Evolutionary conservation across 2,113 vertebrate species (phyloP).

Genomic region (Rhegmatorhina hoffmannsi): DNA sequence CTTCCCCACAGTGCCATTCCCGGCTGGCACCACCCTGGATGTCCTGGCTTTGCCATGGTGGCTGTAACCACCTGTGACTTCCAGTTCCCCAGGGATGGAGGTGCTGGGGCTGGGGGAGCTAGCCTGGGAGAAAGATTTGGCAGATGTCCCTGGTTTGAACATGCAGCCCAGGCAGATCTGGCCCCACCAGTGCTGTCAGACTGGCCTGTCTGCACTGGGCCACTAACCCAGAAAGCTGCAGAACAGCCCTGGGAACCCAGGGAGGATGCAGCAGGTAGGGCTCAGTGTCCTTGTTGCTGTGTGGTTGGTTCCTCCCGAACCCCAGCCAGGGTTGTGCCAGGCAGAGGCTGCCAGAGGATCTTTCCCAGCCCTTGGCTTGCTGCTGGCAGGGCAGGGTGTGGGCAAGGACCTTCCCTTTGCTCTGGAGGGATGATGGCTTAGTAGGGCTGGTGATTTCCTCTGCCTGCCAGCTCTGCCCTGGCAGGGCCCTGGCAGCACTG

Average conservation of each 20-base stretch:
- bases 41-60: not conserved
- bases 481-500: not conserved
- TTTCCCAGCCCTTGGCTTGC: not conserved
- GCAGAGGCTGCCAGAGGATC: not conserved
- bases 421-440: not conserved
- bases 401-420: not conserved
- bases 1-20: not conserved
- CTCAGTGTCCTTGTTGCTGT: not conserved
- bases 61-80: not conserved
- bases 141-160: not conserved
- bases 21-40: rapidly evolving
- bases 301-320: not conserved
- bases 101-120: not conserved
- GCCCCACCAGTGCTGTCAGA: not conserved
- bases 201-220: not conserved
- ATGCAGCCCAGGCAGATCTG: not conserved
- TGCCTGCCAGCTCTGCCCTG: not conserved
- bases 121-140: not conserved
- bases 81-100: not conserved
- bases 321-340: not conserved
- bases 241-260: not conserved
- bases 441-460: not conserved
- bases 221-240: not conserved
- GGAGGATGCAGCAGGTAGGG: not conserved
- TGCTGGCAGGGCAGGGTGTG: not conserved